Percentiles rank a stretch among this genome's conserved stretches.
These are phyloP conservation scores for Scaptomyza cyrtandrae DNA, from an alignment of 2,888 invertebrate species.

Conservation along the genomic window DNA sequence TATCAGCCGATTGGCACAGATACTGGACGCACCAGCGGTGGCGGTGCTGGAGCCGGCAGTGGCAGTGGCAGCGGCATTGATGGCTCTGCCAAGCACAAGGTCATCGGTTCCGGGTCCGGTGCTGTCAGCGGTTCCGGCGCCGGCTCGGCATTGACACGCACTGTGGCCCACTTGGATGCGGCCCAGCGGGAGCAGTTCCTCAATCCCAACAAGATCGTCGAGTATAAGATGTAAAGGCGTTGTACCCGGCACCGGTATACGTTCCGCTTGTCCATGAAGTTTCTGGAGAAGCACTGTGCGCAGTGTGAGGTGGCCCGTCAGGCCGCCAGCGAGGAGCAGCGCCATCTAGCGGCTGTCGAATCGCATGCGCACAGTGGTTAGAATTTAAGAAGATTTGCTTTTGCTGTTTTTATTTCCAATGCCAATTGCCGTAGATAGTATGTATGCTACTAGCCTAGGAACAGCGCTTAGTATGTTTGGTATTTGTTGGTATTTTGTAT, in stretches of 20 bases:
- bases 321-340: conserved; percentile 66
- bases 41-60: conserved; percentile 29
- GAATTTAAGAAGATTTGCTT: conserved; percentile 64
- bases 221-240: conserved; percentile 85
- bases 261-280: conserved; percentile 83
- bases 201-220: conserved; percentile 84
- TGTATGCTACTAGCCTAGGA: neutral
- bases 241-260: conserved; percentile 84
- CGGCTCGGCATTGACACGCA: conserved; percentile 81
- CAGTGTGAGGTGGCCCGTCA: conserved; percentile 78
- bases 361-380: conserved; percentile 70
- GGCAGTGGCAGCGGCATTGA: conserved; percentile 31
- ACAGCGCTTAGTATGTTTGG: conserved; percentile 32
- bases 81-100: conserved; percentile 62
- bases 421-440: conserved; percentile 12
- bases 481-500: conserved; percentile 11
- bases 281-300: conserved; percentile 81
- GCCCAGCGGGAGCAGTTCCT: conserved; percentile 84
- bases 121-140: conserved; percentile 39
- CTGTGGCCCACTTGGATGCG: conserved; percentile 84
- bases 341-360: conserved; percentile 49
- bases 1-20: conserved; percentile 78
- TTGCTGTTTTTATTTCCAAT: conserved; percentile 32
- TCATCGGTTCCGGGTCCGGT: conserved; percentile 54
- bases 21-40: conserved; percentile 62